A percentile compares a stretch with the other conserved stretches of the same genome.
Evolutionary conservation across 53 echinoderm and acorn worm species (phyloP).

Genomic region (Echinarachnius parma): DNA sequence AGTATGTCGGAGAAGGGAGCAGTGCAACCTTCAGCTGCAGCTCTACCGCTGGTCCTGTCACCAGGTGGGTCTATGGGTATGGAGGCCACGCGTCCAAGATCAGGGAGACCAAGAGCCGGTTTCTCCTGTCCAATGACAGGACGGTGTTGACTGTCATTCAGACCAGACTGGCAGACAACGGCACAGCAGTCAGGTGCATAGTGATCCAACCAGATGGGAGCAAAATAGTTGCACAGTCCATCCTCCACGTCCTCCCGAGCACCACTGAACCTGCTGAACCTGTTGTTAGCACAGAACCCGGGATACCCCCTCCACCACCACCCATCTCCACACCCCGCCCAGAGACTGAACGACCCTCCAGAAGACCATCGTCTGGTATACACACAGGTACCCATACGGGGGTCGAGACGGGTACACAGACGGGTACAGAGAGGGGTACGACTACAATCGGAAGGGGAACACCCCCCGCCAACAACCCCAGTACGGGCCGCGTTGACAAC

Average conservation of each 20-base stretch:
- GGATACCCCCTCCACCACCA: constrained; percentile 20
- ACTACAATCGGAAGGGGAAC: too few species aligned
- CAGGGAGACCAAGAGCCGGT: constrained; percentile 1
- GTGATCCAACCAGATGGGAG: neutral
- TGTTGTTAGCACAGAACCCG: constrained; percentile 6
- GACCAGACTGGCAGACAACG: constrained; percentile 9
- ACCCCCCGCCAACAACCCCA: neutral
- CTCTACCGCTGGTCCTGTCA: constrained; percentile 13
- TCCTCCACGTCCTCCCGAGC: neutral
- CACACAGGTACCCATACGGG: neutral
- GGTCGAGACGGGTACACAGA: neutral
- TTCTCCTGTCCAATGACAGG: constrained; percentile 7
- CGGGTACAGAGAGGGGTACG: too few species aligned
- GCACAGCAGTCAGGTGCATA: constrained; percentile 24
- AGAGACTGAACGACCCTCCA: neutral
- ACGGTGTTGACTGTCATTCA: constrained; percentile 26
- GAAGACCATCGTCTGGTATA: neutral
- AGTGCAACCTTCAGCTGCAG: constrained; percentile 31
- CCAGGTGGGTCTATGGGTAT: constrained; percentile 30
- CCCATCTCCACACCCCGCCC: neutral
- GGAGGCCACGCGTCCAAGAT: constrained; percentile 16
- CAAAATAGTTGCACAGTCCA: constrained; percentile 10
- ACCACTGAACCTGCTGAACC: neutral
- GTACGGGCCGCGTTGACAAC: neutral
- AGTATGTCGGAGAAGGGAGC: constrained; percentile 28